phyloP scores from a whole-genome alignment of 2,113 vertebrate genomes.

The Melanerpes aurifrons region DNA sequence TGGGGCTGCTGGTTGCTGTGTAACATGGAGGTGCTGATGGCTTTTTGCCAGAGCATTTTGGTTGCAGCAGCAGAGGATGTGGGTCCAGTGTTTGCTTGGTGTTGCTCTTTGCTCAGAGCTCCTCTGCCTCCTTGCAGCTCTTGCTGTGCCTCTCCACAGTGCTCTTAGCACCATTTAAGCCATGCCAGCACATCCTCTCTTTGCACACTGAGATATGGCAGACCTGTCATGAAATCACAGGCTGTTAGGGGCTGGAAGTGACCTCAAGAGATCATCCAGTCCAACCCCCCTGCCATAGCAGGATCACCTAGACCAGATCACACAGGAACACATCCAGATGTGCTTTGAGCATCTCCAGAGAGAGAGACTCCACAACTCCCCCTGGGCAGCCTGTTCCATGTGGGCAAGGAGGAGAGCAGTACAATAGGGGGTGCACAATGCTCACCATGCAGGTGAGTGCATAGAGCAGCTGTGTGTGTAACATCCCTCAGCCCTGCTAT shows the following conservation, averaged over 20 bases:
- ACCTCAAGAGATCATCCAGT: too few relatives aligned
- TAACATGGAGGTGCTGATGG: neutral
- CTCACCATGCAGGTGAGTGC: neutral
- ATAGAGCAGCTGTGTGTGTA: neutral
- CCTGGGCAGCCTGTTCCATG: too few relatives aligned
- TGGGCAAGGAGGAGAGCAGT: neutral
- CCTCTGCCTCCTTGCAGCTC: neutral
- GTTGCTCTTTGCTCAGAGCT: constrained; percentile 23
- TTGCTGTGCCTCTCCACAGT: neutral
- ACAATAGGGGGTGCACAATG: neutral
- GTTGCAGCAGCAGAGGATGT: constrained; percentile 7
- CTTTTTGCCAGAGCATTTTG: constrained; percentile 15
- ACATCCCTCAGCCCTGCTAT: neutral
- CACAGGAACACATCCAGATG: too few relatives aligned
- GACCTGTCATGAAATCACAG: neutral
- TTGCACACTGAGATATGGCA: constrained; percentile 5
- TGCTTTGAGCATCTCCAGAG: too few relatives aligned
- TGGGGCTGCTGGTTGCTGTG: neutral
- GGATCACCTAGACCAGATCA: too few relatives aligned
- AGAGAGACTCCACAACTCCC: too few relatives aligned
- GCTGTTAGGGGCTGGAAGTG: too few relatives aligned
- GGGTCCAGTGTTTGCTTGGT: neutral
- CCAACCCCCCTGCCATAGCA: too few relatives aligned
- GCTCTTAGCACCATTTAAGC: constrained; percentile 22
- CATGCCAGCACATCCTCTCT: constrained; percentile 27